Conservation (phyloP, 1,140 invertebrate genomes). For the Lucilia cuprina region DNA sequence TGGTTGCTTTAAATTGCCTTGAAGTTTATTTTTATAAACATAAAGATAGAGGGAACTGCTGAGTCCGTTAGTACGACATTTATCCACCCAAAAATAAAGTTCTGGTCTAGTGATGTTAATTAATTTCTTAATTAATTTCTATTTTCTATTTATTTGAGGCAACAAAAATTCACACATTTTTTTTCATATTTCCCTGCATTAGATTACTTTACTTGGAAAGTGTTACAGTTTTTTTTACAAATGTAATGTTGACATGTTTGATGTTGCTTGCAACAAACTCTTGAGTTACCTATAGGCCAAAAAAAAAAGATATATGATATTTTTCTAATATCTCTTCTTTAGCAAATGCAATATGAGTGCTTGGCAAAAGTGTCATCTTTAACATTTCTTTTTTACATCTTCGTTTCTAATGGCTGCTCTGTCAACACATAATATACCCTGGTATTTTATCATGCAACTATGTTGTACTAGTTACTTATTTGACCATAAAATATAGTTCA, state of each 20-base stretch:
- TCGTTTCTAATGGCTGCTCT: too few relatives aligned
- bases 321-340: not conserved
- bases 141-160: too few relatives aligned
- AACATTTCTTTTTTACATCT: not conserved
- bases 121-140: too few relatives aligned
- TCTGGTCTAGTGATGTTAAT: too few relatives aligned
- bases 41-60: too few relatives aligned
- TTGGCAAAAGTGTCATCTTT: not conserved
- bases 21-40: too few relatives aligned
- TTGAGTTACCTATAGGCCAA: not conserved
- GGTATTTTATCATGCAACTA: not conserved
- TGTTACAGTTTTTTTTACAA: not conserved
- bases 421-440: not conserved
- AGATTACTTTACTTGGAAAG: not conserved
- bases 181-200: not conserved
- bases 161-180: not conserved
- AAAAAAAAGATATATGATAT: not conserved
- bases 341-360: not conserved
- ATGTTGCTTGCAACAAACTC: not conserved
- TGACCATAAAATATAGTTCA: not conserved
- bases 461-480: not conserved
- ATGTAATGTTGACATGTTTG: not conserved
- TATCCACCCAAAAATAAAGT: too few relatives aligned
- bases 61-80: too few relatives aligned
- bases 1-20: too few relatives aligned